Percentiles rank a stretch among this genome's conserved stretches.
phyloP scores from a whole-genome alignment of 2,113 vertebrate species.

The Pteronura brasiliensis region DNA sequence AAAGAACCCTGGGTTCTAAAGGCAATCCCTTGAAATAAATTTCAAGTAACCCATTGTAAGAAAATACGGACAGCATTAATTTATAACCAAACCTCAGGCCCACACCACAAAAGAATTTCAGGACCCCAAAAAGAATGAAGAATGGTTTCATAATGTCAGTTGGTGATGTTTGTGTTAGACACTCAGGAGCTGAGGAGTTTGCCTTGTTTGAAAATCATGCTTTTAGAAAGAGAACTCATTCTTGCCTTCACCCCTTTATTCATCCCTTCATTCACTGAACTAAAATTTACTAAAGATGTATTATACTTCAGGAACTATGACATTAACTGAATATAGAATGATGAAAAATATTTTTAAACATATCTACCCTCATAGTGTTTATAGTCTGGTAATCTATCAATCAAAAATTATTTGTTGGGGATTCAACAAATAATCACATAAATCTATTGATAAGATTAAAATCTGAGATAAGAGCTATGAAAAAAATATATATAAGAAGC shows the following conservation, averaged over 20 bases:
- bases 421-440: background rate
- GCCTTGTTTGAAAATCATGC: background rate
- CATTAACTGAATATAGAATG: background rate
- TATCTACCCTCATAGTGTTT: background rate
- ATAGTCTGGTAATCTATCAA: background rate
- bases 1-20: constrained; percentile 37
- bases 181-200: background rate
- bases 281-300: background rate
- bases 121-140: background rate
- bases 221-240: background rate
- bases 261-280: background rate
- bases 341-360: background rate
- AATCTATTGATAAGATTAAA: background rate
- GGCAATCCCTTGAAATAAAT: constrained; percentile 35
- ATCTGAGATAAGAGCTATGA: background rate
- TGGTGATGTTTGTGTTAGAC: background rate
- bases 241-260: background rate
- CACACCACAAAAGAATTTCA: background rate
- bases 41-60: background rate
- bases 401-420: background rate
- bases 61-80: constrained; percentile 11
- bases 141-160: background rate
- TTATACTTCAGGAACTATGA: background rate
- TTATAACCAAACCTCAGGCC: background rate
- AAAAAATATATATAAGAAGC: background rate